phyloP scores from a whole-genome alignment of 1,140 invertebrate species.

The Brachystomella parvula region DNA sequence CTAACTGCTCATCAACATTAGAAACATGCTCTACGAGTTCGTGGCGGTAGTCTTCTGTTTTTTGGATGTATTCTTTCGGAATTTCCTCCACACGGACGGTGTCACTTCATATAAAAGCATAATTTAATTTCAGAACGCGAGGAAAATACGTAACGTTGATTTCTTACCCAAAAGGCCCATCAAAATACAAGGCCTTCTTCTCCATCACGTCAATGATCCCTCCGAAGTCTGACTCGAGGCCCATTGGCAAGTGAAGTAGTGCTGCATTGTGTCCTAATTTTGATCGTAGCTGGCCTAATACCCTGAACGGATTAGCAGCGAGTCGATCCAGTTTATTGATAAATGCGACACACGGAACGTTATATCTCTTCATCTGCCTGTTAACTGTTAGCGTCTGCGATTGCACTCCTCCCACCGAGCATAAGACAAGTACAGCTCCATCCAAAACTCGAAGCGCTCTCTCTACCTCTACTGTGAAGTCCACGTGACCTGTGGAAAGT shows the following conservation, averaged over 20 bases:
- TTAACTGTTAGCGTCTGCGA: conserved; percentile 97
- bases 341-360: conserved; percentile 93
- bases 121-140: background rate
- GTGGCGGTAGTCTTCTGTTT: conserved; percentile 66
- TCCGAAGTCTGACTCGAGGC: conserved; percentile 72
- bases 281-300: conserved; percentile 56
- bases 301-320: conserved; percentile 71
- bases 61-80: conserved; percentile 67
- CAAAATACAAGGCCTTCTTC: conserved; percentile 87
- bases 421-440: conserved; percentile 91
- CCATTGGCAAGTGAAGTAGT: conserved; percentile 92
- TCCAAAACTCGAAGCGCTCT: conserved; percentile 91
- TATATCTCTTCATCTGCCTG: conserved; percentile 93
- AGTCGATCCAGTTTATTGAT: conserved; percentile 96
- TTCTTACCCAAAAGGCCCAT: conserved; percentile 75
- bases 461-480: conserved; percentile 99
- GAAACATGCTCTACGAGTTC: conserved; percentile 90
- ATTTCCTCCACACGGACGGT: conserved; percentile 73
- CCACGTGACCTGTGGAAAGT: conserved; percentile 73
- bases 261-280: conserved; percentile 94
- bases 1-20: conserved; percentile 85
- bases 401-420: conserved; percentile 96
- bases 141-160: too few relatives aligned
- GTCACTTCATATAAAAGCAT: conserved; percentile 45
- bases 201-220: conserved; percentile 86